Percentiles rank a stretch among this genome's conserved stretches.
These are phyloP conservation scores for Octonoba sinensis DNA, from an alignment of 2,888 invertebrate genomes.

Conservation along the genomic window DNA sequence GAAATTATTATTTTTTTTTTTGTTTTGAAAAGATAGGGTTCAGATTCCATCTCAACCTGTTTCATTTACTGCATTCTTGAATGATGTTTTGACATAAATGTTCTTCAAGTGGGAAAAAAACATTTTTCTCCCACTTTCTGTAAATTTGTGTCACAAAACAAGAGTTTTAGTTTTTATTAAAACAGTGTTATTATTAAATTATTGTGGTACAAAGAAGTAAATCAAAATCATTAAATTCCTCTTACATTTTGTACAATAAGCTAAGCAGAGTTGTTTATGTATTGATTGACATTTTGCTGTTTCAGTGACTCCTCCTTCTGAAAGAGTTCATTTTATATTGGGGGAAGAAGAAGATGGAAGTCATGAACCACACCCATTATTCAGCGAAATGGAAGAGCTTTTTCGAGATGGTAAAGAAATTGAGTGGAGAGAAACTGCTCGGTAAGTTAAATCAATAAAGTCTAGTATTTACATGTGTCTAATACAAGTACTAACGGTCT, in stretches of 20 bases:
- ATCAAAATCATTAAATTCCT: not conserved
- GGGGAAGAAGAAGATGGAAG: constrained; percentile 90
- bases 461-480: too few relatives aligned
- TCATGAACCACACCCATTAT: constrained; percentile 87
- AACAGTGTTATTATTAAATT: not conserved
- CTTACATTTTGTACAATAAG: not conserved
- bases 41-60: too few relatives aligned
- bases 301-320: constrained; percentile 81
- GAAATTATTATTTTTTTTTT: too few relatives aligned
- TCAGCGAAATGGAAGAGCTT: constrained; percentile 98
- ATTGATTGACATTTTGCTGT: not conserved
- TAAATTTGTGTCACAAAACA: too few relatives aligned
- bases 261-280: not conserved
- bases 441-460: constrained; percentile 69
- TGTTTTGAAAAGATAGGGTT: too few relatives aligned
- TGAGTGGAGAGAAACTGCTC: constrained; percentile 76
- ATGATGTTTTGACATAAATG: too few relatives aligned
- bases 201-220: too few relatives aligned
- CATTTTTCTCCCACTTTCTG: too few relatives aligned
- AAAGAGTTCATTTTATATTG: constrained; percentile 96
- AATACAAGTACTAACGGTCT: too few relatives aligned
- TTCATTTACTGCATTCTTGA: too few relatives aligned
- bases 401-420: constrained; percentile 83
- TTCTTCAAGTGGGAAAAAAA: too few relatives aligned
- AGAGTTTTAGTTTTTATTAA: not conserved